Evolutionary conservation across 1,140 invertebrate genomes (phyloP).

Genomic region (Musca vetustissima): DNA sequence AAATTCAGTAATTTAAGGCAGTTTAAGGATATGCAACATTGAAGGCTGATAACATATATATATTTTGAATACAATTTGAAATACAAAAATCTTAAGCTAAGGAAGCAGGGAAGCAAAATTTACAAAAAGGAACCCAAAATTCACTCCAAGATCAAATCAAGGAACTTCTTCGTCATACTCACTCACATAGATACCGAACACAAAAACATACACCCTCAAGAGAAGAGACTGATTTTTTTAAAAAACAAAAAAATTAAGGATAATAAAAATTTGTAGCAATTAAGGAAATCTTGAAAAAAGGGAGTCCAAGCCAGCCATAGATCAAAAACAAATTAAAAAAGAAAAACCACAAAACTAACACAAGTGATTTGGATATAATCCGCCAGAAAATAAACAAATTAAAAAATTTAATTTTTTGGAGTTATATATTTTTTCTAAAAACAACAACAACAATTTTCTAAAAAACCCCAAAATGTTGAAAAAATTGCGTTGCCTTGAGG

Average conservation of each 20-base stretch:
- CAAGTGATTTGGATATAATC: slow-evolving; percentile 21
- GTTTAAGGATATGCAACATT: slow-evolving; percentile 18
- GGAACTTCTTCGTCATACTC: background rate
- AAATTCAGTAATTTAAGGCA: background rate
- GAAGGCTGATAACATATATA: slow-evolving; percentile 11
- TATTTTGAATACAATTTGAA: no score
- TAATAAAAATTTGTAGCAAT: background rate
- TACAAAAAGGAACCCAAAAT: background rate
- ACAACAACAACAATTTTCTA: no score
- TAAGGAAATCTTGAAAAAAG: background rate
- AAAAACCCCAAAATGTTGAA: slow-evolving; percentile 40
- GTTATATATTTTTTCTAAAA: no score
- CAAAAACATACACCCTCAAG: slow-evolving; percentile 26
- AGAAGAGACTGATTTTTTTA: slow-evolving; percentile 53
- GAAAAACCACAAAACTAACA: background rate
- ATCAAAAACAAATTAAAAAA: no score
- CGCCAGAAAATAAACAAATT: background rate
- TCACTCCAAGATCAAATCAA: background rate
- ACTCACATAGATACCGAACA: background rate
- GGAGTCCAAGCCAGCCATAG: no score
- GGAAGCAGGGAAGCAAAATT: background rate
- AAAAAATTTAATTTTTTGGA: background rate
- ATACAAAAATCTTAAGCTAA: no score
- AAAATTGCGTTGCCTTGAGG: slow-evolving; percentile 44
- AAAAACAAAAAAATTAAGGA: slow-evolving; percentile 16